A percentile compares a stretch with the other conserved stretches of the same genome.
These are phyloP conservation scores for Cecidostiba fungosa DNA, from an alignment of 2,888 invertebrate species.

Conservation along the genomic window DNA sequence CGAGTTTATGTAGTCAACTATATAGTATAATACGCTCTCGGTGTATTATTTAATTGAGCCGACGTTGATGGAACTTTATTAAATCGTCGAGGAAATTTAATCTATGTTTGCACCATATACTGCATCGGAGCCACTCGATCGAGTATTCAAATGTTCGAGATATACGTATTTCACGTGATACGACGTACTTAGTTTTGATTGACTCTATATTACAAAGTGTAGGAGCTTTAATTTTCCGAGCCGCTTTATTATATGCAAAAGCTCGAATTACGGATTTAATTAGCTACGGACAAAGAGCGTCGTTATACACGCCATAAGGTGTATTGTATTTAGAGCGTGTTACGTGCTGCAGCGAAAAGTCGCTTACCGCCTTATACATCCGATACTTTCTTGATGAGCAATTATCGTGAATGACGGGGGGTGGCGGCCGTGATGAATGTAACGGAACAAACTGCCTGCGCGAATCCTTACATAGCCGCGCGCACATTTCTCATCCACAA, in stretches of 20 bases:
- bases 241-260: neutral
- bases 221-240: too few species aligned
- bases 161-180: too few species aligned
- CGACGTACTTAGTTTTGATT: too few species aligned
- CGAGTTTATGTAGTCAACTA: neutral
- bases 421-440: neutral
- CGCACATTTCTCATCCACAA: neutral
- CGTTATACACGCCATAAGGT: neutral
- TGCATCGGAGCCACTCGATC: too few species aligned
- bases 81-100: too few species aligned
- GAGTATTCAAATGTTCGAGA: too few species aligned
- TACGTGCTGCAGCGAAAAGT: neutral
- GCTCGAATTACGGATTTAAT: neutral
- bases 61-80: neutral
- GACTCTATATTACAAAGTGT: too few species aligned
- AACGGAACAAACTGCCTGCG: neutral
- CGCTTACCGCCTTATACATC: neutral
- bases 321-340: too few species aligned
- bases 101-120: too few species aligned
- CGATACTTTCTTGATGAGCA: constrained; percentile 30
- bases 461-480: neutral
- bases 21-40: neutral
- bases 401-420: constrained; percentile 20
- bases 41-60: neutral
- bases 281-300: neutral